Evolutionary conservation across 2,113 vertebrate species (phyloP).

Genomic region (Erinaceus europaeus): DNA sequence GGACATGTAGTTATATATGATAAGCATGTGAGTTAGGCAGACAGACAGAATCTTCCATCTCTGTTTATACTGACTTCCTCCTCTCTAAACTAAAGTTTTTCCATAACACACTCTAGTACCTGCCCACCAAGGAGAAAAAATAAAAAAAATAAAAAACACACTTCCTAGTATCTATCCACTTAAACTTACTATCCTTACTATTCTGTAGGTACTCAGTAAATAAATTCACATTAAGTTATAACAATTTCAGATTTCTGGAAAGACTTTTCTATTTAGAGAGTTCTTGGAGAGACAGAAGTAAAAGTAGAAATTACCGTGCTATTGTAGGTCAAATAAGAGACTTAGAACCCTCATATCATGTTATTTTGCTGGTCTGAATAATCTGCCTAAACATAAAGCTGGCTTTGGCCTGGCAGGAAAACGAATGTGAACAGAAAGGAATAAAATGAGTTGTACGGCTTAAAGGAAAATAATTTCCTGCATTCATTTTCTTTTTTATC

Average conservation of each 20-base stretch:
- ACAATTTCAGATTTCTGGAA: background rate
- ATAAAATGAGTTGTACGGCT: background rate
- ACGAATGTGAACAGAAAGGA: background rate
- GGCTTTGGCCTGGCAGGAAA: background rate
- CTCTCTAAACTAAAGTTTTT: background rate
- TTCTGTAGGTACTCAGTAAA: background rate
- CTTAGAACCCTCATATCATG: background rate
- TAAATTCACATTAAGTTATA: background rate
- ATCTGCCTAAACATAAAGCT: background rate
- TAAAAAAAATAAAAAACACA: too few species aligned
- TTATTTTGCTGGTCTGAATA: background rate
- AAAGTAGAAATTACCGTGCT: background rate
- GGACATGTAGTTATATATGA: too few species aligned
- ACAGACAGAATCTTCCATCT: background rate
- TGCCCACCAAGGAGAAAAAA: too few species aligned
- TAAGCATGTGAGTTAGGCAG: too few species aligned
- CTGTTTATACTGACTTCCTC: background rate
- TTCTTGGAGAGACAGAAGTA: background rate
- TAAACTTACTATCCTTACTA: background rate
- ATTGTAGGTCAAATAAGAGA: background rate
- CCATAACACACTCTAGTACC: too few species aligned
- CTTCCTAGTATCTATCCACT: background rate
- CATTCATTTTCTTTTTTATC: background rate
- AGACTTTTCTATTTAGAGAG: background rate
- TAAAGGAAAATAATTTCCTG: constrained; percentile 21